Conservation (phyloP, 2,113 vertebrate genomes). For the Aegithalos caudatus region DNA sequence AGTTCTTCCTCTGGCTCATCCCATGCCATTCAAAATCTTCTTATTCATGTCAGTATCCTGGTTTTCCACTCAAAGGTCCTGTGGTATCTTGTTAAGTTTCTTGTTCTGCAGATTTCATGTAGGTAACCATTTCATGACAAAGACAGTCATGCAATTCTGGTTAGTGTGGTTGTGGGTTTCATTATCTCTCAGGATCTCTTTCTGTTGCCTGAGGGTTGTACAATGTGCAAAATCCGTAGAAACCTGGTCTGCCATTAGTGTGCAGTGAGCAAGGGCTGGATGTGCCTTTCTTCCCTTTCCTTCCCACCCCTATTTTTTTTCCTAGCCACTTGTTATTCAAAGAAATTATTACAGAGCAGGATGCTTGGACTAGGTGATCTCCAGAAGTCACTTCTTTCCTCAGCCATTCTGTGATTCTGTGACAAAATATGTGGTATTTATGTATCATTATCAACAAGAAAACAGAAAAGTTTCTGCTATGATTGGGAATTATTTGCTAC, state of each 20-base stretch:
- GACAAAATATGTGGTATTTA: neutral
- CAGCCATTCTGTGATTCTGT: neutral
- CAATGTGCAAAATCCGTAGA: neutral
- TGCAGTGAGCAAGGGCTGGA: neutral
- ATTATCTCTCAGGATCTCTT: neutral
- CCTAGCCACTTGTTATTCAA: neutral
- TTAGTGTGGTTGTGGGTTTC: neutral
- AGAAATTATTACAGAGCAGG: neutral
- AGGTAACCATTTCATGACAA: neutral
- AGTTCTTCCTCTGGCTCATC: neutral
- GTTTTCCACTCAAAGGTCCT: rapidly evolving
- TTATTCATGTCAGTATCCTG: neutral
- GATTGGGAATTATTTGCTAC: neutral
- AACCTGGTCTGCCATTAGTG: neutral
- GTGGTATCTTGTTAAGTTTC: neutral
- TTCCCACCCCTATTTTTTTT: neutral
- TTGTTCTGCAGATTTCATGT: neutral
- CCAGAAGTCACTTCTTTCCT: neutral
- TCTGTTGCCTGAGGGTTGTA: neutral
- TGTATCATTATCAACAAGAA: neutral
- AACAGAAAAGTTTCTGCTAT: neutral
- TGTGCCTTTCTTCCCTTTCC: neutral
- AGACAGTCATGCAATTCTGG: neutral
- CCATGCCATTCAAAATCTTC: neutral
- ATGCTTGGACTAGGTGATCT: neutral